Percentiles rank a stretch among this genome's conserved stretches.
Conservation (phyloP, 2,888 invertebrate species). For the Caenorhabditis afra region DNA sequence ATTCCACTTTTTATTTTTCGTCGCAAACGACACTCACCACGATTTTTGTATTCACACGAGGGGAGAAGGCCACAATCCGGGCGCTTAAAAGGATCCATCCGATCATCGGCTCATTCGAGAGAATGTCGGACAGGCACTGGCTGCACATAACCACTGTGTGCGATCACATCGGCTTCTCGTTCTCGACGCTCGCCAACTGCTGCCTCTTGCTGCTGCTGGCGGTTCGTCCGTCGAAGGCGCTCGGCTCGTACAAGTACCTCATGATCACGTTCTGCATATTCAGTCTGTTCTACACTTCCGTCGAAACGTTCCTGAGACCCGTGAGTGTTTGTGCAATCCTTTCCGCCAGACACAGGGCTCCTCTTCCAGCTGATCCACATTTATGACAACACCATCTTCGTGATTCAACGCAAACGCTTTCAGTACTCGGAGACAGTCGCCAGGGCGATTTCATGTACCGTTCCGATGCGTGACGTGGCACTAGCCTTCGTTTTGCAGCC, state of each 20-base stretch:
- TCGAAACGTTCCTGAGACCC: constrained; percentile 48
- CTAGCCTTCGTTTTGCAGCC: constrained; percentile 38
- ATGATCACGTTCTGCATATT: constrained; percentile 47
- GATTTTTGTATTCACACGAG: no score
- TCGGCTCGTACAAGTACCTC: constrained; percentile 41
- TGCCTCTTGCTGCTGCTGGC: constrained; percentile 4
- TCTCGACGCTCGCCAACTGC: constrained; percentile 39
- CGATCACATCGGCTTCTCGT: constrained; percentile 24
- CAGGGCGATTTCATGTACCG: constrained; percentile 34
- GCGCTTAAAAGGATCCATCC: no score
- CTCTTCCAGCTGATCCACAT: constrained; percentile 40
- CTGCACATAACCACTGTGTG: constrained; percentile 33
- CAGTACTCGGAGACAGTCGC: constrained; percentile 25
- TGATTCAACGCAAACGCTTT: constrained; percentile 51
- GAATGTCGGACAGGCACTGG: constrained; percentile 42
- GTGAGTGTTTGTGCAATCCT: no score
- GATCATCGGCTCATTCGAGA: no score
- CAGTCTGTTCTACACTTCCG: constrained; percentile 46
- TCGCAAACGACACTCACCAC: no score
- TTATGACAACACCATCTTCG: constrained; percentile 51
- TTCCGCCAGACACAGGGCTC: no score
- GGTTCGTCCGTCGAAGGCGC: constrained; percentile 3
- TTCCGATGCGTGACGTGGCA: no score
- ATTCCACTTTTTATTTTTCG: no score
- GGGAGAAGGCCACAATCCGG: no score